phyloP scores from a whole-genome alignment of 1,140 invertebrate species.

The Monomorium pharaonis region DNA sequence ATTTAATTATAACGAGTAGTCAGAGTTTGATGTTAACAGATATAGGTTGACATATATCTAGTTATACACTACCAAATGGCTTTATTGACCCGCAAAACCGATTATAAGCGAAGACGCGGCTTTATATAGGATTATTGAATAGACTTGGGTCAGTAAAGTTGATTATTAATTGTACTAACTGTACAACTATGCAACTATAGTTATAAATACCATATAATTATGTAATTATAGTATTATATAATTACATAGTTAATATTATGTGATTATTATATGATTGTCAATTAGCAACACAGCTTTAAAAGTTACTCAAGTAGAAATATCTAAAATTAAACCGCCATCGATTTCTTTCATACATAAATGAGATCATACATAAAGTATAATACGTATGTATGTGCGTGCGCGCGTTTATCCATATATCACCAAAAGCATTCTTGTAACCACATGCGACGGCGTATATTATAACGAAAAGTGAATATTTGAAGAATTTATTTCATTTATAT shows the following conservation, averaged over 20 bases:
- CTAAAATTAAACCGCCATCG: neutral
- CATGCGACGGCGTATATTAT: neutral
- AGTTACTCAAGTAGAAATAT: conserved; percentile 4
- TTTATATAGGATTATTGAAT: conserved; percentile 16
- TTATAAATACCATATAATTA: neutral
- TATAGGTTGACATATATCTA: neutral
- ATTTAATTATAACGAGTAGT: neutral
- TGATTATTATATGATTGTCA: neutral
- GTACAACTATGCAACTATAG: neutral
- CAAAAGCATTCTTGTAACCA: neutral
- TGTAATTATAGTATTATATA: neutral
- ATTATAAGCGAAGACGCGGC: neutral
- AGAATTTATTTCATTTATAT: neutral
- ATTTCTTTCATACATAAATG: neutral
- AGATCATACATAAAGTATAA: neutral
- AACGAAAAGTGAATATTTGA: neutral
- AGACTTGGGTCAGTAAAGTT: neutral
- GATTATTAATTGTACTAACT: neutral
- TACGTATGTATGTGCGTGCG: neutral
- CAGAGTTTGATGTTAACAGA: neutral
- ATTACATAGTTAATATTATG: too few species aligned
- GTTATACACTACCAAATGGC: neutral
- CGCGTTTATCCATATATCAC: too few species aligned
- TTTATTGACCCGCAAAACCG: neutral
- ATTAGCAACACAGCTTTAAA: neutral